Evolutionary conservation across 2,797 vertebrate species (phyloP), one percentile per base, ranked within the genome.

Genomic region (Tenualosa thibaudeaui): DNA sequence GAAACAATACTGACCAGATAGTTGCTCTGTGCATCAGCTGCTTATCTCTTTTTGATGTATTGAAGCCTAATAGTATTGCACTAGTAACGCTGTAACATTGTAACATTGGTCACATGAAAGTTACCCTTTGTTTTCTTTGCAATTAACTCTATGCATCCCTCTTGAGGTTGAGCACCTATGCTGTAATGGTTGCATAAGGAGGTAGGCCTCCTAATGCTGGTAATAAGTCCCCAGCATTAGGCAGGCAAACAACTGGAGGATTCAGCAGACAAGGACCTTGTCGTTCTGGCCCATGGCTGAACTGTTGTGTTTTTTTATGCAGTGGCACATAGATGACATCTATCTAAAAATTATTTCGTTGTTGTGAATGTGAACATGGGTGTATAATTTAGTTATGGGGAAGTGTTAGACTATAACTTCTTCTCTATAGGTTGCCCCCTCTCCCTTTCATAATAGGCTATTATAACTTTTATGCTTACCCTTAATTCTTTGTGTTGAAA

Each of bases 1-100:
- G 62, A 60, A 90, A 86, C 85, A 88, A 85, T 87, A 9, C 8
- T 3, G 62, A 65, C 62, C 9, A 7, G n/a, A 62, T 24, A 24
- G 22, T 22, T 58, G 58, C 19, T 53, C 31, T 24, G 8, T 65
- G 26, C 2, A 65, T 13, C 65, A 71, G 17, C 65, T 71, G 31
- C 26, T 0, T 40, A 15, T 71, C 13, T 71, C 31, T 37, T 51
- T 51, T 46, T 46, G 50, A 51, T 51, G 12, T 12, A 65, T 65
- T 13, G 62, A 65, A 65, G 24, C 24, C 31, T 8, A 65, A 13
- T 9, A 10, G 62, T 31, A 3, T 65, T 62, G 3, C 60, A 24
- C 1, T 24, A 10, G 60, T 12, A 24, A 62, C 8, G 2, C 26
- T 62, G 22, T 60, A 60, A 26, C 24, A 4, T 37, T 37, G 13